These are phyloP conservation scores for Melanerpes aurifrons DNA, from an alignment of 2,113 vertebrate genomes.

Conservation along the genomic window DNA sequence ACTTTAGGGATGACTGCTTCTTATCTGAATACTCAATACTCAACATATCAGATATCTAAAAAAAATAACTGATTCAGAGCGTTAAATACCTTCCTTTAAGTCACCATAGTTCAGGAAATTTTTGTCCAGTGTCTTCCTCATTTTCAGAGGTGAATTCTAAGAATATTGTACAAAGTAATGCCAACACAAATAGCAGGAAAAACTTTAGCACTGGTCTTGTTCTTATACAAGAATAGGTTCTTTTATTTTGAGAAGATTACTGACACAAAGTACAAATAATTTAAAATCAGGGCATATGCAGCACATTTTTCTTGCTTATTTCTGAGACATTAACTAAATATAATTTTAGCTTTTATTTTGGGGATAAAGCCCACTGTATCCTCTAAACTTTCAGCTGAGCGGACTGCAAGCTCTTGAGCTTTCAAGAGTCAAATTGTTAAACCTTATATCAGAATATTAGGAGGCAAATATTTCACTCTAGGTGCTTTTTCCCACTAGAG, in stretches of 20 bases:
- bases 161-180: not conserved
- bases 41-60: not conserved
- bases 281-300: not conserved
- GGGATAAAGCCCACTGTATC: not conserved
- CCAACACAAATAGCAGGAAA: not conserved
- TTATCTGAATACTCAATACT: not conserved
- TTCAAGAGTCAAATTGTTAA: not conserved
- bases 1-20: not conserved
- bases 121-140: not conserved
- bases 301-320: not conserved
- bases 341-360: not conserved
- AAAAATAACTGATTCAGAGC: not conserved
- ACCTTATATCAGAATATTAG: not conserved
- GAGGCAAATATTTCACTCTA: not conserved
- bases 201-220: not conserved
- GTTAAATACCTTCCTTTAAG: not conserved
- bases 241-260: not conserved
- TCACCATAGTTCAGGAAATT: not conserved
- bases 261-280: not conserved
- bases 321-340: not conserved
- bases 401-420: not conserved
- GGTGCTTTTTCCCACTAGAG: not conserved
- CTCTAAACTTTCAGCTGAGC: not conserved
- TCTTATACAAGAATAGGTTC: not conserved
- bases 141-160: not conserved